Evolutionary conservation across 2,113 vertebrate species (phyloP).

Genomic region (Hippocampus guttulatus): DNA sequence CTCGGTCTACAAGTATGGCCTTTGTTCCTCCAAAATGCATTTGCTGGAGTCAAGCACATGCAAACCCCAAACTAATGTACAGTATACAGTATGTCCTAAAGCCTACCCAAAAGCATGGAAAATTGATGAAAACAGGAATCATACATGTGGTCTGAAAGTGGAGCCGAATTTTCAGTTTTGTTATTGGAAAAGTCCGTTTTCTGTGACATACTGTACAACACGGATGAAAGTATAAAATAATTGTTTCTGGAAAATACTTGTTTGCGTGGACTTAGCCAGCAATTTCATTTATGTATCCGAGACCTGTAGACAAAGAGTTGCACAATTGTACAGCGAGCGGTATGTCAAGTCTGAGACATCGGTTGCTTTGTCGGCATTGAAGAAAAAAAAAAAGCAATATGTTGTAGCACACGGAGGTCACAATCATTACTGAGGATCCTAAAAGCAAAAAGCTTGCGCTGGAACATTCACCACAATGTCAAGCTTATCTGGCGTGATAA

Average conservation of each 20-base stretch:
- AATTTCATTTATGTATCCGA: constrained; percentile 26
- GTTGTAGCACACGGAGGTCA: constrained; percentile 25
- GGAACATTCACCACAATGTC: constrained; percentile 20
- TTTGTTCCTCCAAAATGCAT: not conserved
- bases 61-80: not conserved
- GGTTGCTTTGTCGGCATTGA: constrained; percentile 36
- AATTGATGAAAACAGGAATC: not conserved
- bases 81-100: too few species aligned
- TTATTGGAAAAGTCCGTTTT: not conserved
- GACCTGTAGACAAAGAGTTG: constrained; percentile 23
- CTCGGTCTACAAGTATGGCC: constrained; percentile 4
- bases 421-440: constrained; percentile 11
- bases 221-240: not conserved
- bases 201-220: not conserved
- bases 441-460: constrained; percentile 15
- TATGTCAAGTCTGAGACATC: constrained; percentile 22
- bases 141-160: too few species aligned
- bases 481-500: constrained; percentile 16
- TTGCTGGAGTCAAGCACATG: constrained; percentile 3
- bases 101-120: not conserved
- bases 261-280: not conserved
- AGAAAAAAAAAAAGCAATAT: constrained; percentile 60
- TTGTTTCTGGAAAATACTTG: not conserved
- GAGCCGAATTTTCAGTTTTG: not conserved
- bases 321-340: constrained; percentile 10